phyloP scores from a whole-genome alignment of 2,797 vertebrate genomes.

The Todus mexicanus region DNA sequence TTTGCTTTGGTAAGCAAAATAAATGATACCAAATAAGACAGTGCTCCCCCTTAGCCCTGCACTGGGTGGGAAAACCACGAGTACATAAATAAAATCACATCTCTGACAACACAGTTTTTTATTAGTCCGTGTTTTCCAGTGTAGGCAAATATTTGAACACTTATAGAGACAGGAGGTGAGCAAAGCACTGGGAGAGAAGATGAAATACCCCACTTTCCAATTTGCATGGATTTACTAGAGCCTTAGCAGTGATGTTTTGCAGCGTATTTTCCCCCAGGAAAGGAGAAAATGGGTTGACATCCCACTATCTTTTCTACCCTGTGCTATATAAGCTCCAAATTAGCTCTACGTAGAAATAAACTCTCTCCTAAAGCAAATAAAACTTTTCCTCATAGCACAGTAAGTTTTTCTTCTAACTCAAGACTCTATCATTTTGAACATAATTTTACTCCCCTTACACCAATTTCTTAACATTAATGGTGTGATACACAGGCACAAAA shows the following conservation, averaged over 20 bases:
- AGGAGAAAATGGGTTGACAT: background rate
- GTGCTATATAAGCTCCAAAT: background rate
- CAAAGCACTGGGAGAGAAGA: background rate
- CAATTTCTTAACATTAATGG: background rate
- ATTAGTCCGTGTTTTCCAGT: background rate
- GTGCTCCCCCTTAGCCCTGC: background rate
- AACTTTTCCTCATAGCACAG: background rate
- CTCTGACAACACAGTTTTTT: background rate
- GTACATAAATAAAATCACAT: background rate
- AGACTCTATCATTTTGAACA: background rate
- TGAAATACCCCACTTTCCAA: background rate
- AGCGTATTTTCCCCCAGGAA: background rate
- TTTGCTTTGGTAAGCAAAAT: background rate
- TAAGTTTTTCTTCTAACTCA: background rate
- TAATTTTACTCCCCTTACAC: background rate
- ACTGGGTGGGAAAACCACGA: background rate
- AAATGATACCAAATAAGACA: background rate
- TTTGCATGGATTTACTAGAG: background rate
- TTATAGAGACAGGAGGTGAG: background rate
- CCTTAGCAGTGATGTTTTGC: background rate
- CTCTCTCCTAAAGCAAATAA: background rate
- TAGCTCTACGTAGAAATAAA: background rate
- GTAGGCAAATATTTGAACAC: background rate
- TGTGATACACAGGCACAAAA: background rate
- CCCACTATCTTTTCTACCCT: background rate